phyloP scores from a whole-genome alignment of 2,888 invertebrate genomes.

The Phaonia tiefii region DNA sequence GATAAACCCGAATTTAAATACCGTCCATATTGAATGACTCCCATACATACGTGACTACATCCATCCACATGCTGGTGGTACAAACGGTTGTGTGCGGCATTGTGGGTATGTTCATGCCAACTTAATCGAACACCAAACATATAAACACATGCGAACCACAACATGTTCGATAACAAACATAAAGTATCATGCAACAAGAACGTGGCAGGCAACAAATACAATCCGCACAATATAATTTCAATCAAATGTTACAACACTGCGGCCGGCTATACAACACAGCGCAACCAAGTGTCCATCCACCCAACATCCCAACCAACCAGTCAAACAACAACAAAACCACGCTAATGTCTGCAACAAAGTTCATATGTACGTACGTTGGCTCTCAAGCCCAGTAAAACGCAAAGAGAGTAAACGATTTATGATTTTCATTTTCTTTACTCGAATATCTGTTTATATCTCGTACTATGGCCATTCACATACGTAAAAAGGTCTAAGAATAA shows the following conservation, averaged over 20 bases:
- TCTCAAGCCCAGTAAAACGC: constrained; percentile 5
- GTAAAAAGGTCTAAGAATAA: too few species aligned
- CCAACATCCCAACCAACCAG: constrained; percentile 13
- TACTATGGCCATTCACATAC: too few species aligned
- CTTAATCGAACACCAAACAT: constrained; percentile 52
- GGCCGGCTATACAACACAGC: constrained; percentile 12
- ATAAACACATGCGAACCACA: background rate
- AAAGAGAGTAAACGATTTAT: too few species aligned
- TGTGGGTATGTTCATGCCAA: constrained; percentile 26
- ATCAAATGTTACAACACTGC: constrained; percentile 79
- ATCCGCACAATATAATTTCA: constrained; percentile 76
- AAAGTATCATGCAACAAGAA: constrained; percentile 41
- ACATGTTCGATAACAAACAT: constrained; percentile 27
- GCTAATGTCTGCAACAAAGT: constrained; percentile 46
- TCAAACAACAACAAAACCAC: constrained; percentile 13
- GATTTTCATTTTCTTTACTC: too few species aligned
- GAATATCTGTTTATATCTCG: too few species aligned
- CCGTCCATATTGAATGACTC: constrained; percentile 21
- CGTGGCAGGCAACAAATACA: constrained; percentile 41
- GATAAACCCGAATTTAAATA: constrained; percentile 45
- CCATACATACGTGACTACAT: background rate
- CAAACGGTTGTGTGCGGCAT: background rate
- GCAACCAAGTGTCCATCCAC: background rate
- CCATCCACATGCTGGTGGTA: background rate
- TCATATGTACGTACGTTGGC: constrained; percentile 46